phyloP scores from a whole-genome alignment of 1,140 invertebrate species.

The Conus ventricosus region DNA sequence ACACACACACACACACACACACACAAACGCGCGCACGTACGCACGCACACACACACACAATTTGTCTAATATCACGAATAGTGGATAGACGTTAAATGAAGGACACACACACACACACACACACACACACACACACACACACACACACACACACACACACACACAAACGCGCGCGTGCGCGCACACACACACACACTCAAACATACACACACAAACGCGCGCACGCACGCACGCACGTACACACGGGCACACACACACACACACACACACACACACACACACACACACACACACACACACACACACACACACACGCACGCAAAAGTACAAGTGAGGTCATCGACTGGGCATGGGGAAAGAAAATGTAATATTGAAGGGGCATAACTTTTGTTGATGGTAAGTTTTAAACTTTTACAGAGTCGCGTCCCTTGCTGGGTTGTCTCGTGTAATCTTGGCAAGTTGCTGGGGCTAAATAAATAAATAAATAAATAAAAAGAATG shows the following conservation, averaged over 20 bases:
- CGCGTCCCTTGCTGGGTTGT: too few species aligned
- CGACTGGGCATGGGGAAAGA: too few species aligned
- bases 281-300: background rate
- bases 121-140: background rate
- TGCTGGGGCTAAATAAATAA: too few species aligned
- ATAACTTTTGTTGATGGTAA: too few species aligned
- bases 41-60: background rate
- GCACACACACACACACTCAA: background rate
- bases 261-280: slow-evolving; percentile 9
- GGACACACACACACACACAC: background rate
- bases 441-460: too few species aligned
- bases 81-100: too few species aligned
- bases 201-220: background rate
- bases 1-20: too few species aligned
- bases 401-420: too few species aligned
- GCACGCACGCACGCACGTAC: background rate
- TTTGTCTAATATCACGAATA: too few species aligned
- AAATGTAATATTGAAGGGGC: too few species aligned
- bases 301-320: background rate
- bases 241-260: background rate
- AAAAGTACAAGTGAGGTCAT: background rate
- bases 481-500: too few species aligned
- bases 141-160: background rate
- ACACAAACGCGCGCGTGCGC: background rate
- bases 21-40: too few species aligned